phyloP scores from a whole-genome alignment of 2,888 invertebrate species.

The Tubulanus polymorphus region DNA sequence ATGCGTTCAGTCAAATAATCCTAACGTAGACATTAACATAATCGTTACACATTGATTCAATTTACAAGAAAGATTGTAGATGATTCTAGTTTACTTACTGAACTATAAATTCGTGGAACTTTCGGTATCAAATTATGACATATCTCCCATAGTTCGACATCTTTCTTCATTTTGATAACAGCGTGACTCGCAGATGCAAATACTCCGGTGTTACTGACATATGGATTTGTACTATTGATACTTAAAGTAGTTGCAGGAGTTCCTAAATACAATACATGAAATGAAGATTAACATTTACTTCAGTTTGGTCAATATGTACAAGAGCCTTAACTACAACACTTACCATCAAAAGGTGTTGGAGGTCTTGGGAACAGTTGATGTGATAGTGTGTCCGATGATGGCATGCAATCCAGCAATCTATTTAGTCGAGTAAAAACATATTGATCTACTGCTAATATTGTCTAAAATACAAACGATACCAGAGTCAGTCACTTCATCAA shows the following conservation, averaged over 20 bases:
- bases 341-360: slow-evolving; percentile 48
- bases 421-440: slow-evolving; percentile 52
- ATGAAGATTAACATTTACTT: not conserved
- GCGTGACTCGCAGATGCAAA: slow-evolving; percentile 47
- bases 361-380: slow-evolving; percentile 48
- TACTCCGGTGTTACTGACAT: slow-evolving; percentile 39
- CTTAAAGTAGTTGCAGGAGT: slow-evolving; percentile 43
- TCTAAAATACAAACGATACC: slow-evolving; percentile 37
- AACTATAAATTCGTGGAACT: slow-evolving; percentile 48
- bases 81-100: slow-evolving; percentile 26
- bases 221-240: slow-evolving; percentile 39
- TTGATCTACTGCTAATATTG: slow-evolving; percentile 51
- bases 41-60: not conserved
- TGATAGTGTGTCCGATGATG: slow-evolving; percentile 39
- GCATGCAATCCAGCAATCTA: slow-evolving; percentile 49
- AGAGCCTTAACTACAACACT: slow-evolving; percentile 4
- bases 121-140: slow-evolving; percentile 45
- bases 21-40: slow-evolving; percentile 23
- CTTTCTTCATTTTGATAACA: slow-evolving; percentile 44
- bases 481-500: no score
- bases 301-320: not conserved
- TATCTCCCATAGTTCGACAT: slow-evolving; percentile 49
- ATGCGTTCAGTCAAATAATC: slow-evolving; percentile 47
- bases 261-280: slow-evolving; percentile 22
- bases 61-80: not conserved